A percentile compares a stretch with the other conserved stretches of the same genome.
Conservation (phyloP, 2,888 invertebrate species). For the Sepioteuthis lessoniana region DNA sequence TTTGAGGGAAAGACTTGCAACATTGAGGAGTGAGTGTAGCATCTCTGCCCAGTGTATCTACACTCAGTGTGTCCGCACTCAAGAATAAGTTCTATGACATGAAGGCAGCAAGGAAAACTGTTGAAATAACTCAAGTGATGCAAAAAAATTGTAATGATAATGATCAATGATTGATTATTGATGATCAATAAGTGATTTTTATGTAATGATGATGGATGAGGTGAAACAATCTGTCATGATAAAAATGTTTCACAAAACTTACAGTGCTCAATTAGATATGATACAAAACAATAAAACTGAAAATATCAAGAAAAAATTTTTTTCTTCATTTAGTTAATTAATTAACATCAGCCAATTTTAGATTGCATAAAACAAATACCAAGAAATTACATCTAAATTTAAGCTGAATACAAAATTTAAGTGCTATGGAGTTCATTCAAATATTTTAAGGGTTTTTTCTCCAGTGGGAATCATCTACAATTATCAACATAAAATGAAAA, state of each 20-base stretch:
- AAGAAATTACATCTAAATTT: too few relatives aligned
- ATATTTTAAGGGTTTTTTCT: too few relatives aligned
- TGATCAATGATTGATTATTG: not conserved
- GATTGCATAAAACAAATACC: too few relatives aligned
- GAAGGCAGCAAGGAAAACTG: slow-evolving; percentile 45
- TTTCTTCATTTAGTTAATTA: too few relatives aligned
- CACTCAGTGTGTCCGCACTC: slow-evolving; percentile 40
- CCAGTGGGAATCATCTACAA: too few relatives aligned
- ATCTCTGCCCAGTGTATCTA: slow-evolving; percentile 34
- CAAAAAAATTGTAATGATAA: slow-evolving; percentile 9
- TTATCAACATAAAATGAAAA: too few relatives aligned
- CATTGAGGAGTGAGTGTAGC: slow-evolving; percentile 45
- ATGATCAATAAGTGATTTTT: not conserved
- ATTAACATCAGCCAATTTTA: too few relatives aligned
- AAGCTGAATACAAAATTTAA: too few relatives aligned
- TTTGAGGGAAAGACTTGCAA: slow-evolving; percentile 47
- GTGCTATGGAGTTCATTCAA: too few relatives aligned
- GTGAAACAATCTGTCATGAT: not conserved
- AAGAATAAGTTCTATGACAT: slow-evolving; percentile 42
- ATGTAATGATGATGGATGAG: not conserved
- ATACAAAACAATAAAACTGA: not conserved
- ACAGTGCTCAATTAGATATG: too few relatives aligned
- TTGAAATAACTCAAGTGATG: slow-evolving; percentile 9
- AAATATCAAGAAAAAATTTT: not conserved
- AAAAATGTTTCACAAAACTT: not conserved